A percentile compares a stretch with the other conserved stretches of the same genome.
phyloP scores from a whole-genome alignment of 1,140 invertebrate genomes.

The Hyles euphorbiae region DNA sequence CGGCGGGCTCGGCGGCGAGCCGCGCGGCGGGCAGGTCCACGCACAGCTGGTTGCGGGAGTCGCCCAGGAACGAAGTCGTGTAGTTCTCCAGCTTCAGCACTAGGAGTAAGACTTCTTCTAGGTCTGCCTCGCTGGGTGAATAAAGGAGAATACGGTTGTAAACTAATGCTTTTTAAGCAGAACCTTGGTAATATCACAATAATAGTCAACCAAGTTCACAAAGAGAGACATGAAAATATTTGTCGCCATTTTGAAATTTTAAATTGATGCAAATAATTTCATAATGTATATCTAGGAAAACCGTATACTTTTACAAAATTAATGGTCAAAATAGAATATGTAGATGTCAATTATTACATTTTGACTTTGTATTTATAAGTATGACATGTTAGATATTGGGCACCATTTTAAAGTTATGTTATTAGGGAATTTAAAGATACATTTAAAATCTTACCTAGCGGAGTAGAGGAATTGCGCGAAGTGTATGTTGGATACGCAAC shows the following conservation, averaged over 20 bases:
- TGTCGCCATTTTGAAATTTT: no score
- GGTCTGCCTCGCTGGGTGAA: conserved; percentile 57
- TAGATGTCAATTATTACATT: no score
- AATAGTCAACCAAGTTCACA: no score
- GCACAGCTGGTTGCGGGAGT: conserved; percentile 51
- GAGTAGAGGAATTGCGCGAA: conserved; percentile 69
- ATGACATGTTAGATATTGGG: no score
- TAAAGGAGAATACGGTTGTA: background rate
- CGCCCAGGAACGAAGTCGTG: conserved; percentile 57
- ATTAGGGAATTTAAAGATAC: background rate
- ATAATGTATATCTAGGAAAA: no score
- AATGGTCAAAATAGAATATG: no score
- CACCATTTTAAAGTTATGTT: background rate
- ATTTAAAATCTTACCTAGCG: conserved; percentile 50
- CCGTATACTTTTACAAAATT: no score
- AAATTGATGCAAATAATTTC: no score
- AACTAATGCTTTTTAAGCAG: background rate
- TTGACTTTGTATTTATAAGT: no score
- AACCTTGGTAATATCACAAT: no score
- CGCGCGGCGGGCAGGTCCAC: conserved; percentile 59
- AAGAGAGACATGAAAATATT: no score
- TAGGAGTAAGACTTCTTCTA: conserved; percentile 63
- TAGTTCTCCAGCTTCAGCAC: conserved; percentile 56
- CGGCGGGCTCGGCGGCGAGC: conserved; percentile 24
- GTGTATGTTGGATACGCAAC: conserved; percentile 62